Evolutionary conservation across 2,888 invertebrate species (phyloP).

Genomic region (Ophion obscuratus): DNA sequence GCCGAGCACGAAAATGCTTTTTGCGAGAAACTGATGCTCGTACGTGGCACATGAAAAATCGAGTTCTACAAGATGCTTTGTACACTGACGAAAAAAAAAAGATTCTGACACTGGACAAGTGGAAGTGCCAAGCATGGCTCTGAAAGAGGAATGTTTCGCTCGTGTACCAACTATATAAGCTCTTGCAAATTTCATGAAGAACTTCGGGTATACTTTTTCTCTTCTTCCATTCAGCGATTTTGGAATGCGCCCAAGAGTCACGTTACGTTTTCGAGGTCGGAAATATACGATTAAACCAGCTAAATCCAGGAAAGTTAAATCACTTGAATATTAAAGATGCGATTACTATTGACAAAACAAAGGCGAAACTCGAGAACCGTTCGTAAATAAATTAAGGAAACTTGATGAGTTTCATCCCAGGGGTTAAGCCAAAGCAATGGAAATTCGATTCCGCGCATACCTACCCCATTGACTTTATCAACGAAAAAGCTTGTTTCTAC

Average conservation of each 20-base stretch:
- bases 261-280: background rate
- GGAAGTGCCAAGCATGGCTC: background rate
- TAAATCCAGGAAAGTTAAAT: slow-evolving; percentile 22
- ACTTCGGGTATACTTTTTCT: background rate
- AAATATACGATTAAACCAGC: slow-evolving; percentile 3
- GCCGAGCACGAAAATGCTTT: slow-evolving; percentile 60
- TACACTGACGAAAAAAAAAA: slow-evolving; percentile 22
- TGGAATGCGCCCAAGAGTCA: background rate
- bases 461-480: slow-evolving; percentile 16
- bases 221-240: background rate
- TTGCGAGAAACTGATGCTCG: slow-evolving; percentile 20
- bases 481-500: slow-evolving; percentile 12
- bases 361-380: background rate
- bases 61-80: slow-evolving; percentile 3
- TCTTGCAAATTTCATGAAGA: background rate
- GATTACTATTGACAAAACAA: slow-evolving; percentile 23
- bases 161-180: background rate
- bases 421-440: background rate
- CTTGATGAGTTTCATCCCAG: slow-evolving; percentile 17
- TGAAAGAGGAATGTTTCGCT: background rate
- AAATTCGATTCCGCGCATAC: slow-evolving; percentile 22
- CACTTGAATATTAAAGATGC: slow-evolving; percentile 12
- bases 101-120: slow-evolving; percentile 2
- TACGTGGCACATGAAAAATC: slow-evolving; percentile 12
- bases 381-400: slow-evolving; percentile 38